Base-by-base conservation (phyloP, 1,140 invertebrate species). In the Adelges cooleyi region DNA sequence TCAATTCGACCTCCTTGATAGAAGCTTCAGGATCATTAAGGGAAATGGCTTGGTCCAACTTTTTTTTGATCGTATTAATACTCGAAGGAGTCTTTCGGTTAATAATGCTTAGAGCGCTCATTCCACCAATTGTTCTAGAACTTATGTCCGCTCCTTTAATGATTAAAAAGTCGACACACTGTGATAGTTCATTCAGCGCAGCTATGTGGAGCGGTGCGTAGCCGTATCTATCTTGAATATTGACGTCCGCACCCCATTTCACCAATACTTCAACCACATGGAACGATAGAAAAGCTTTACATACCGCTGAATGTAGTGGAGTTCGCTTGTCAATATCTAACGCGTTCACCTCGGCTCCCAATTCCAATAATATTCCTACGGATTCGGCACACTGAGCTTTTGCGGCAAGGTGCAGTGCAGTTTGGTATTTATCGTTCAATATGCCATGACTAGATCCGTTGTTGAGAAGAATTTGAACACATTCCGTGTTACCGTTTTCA, bases 131-230 rank as follows among this genome's bases (percentile, higher is more conserved):
- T 6, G 87, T 90, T 70, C 84, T 83, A 0, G 87, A 86, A 8
- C 86, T 90, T 0, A 93, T 82, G 76, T 92, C 86, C 49, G 90
- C 89, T 2, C 89, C 89, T 71, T 88, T 81, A 71, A 85, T 84
- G 20, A 93, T 84, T 25, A 95, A 75, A 42, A 88, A 80, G 72
- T 90, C 85, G 0, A 90, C 89, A 70, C 87, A 89, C 68, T 85
- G 84, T 0, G 86, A 86, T n/a, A 90, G 75, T 29, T 89, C 88
- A 72, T 90, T 89, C 0, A 90, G 73, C 6, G 90, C 89, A 5
- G 90, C 90, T 44, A 94, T 80, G 72, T 94, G 92, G 15, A 95
- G 76, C 0, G 91, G 87, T 0, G 90, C 90, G 72, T 92, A 92
- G 0, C 91, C 91, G 70, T 90, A 92, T 67, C 87, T 85, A 70